Conservation (phyloP, 2,113 vertebrate species). For the Tiliqua scincoides region DNA sequence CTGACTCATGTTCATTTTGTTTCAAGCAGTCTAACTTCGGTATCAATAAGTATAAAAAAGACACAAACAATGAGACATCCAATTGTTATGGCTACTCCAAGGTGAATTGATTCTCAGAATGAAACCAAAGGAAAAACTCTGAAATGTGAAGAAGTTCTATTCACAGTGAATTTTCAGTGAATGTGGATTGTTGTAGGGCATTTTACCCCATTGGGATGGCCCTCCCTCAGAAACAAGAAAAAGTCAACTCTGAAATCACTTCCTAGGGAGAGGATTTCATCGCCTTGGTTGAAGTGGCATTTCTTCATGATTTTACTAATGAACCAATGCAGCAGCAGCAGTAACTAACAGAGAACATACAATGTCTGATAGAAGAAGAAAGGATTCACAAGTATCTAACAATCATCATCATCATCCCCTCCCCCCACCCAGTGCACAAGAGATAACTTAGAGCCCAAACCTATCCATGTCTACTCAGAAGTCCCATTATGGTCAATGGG, state of each 20-base stretch:
- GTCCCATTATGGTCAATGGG: no score
- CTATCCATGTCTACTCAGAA: no score
- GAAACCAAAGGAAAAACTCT: conserved; percentile 62
- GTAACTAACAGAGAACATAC: background rate
- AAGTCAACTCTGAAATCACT: background rate
- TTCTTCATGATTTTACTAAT: background rate
- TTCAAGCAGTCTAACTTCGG: conserved; percentile 63
- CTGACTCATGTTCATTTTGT: conserved; percentile 71
- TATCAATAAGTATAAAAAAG: conserved; percentile 17
- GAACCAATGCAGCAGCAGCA: background rate
- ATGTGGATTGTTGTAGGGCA: conserved; percentile 43
- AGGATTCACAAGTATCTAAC: background rate
- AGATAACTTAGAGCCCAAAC: no score
- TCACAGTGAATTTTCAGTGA: background rate
- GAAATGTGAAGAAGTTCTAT: conserved; percentile 40
- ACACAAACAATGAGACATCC: conserved; percentile 52
- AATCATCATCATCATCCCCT: no score
- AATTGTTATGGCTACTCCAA: conserved; percentile 64
- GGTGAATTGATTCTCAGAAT: conserved; percentile 65
- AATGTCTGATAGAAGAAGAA: conserved; percentile 1
- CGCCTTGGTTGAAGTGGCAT: background rate
- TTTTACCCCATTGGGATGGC: conserved; percentile 51
- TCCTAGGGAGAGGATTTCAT: background rate
- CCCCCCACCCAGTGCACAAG: no score
- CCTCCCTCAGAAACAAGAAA: no score